Evolutionary conservation across 2,113 vertebrate genomes (phyloP), one percentile per base, ranked within the genome.

Genomic region (Prolemur simus): DNA sequence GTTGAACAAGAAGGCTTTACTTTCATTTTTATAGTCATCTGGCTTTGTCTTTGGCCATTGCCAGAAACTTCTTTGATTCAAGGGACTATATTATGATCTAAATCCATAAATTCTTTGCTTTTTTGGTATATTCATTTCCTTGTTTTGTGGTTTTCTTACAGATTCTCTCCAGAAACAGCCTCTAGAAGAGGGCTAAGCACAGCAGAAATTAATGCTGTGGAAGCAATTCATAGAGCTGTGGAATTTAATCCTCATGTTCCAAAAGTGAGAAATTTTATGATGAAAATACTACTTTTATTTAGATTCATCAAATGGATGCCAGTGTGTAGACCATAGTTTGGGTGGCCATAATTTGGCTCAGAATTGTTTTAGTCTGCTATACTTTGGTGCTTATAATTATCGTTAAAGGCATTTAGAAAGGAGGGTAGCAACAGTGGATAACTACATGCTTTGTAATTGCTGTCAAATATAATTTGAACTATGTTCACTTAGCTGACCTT

Each of bases 161-260:
- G 99, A 97, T 99, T 99, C 97, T 99, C 99, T 95, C 99, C 99
- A 97, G 99, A 99, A 98, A 99, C 99, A 82, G 99, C 99, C 3
- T 99, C 99, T 56, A 99, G 99, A 97, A 99, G 99, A 98, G 99
- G 99, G n/a, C 99, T 99, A 20, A 99, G 99, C 97, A 99, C 99
- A 98, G 99, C 99, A 97, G 99, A 99, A 98, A 99, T 99, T 98
- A 99, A 99, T 94, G 99, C 99, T 87, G 99, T 99, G 98, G 99
- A 99, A 99, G 99, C 99, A 97, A 99, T 99, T 98, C 99, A 99
- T 98, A 99, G 99, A 99, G 99, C 99, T 87, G 99, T 99, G 96
- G 99, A 99, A 98, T 99, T 99, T 98, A 99, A 99, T 98, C 99
- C 99, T 98, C 99, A 99, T 73, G 99, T 99, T 98, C 99, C 99